Base-by-base conservation (phyloP, 2,888 invertebrate genomes). In the Oithona nana region DNA sequence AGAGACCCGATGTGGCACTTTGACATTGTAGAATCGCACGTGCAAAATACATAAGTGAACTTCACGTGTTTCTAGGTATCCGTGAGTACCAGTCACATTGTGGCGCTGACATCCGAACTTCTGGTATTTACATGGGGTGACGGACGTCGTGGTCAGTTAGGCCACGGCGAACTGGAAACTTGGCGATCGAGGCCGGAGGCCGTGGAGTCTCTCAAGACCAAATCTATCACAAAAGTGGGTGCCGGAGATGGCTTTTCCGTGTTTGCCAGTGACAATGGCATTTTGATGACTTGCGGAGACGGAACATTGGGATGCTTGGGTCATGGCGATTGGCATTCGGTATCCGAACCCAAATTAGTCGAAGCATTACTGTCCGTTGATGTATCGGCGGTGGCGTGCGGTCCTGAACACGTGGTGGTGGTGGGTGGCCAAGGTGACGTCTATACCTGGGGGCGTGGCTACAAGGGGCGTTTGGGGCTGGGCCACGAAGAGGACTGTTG, bases 121-220 rank as follows among this genome's bases (percentile, higher is more conserved):
- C 73, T 78, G 48, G 81, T 82, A 1, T 84, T 79, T 69, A 77
- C 80, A 0, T 84, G 84, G 83, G 84, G 84, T 22, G 79, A 80
- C 68, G 82, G 82, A 24, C 71, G 73, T 6, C 75, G 77, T 68
- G 84, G 84, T 0, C 83, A 84, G 70, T 72, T 85, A 56, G 84
- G 82, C 0, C 74, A 78, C 50, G 77, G 76, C 28, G 72, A 74
- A 4, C 29, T 62, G 8, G 75, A 76, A 65, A 71, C 73, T 1
- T 79, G 77, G 74, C 74, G 75, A 64, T 75, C 75, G 55, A 76
- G 76, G 68, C 83, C 84, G 0, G 75, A 74, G 55, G 74, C 78
- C 63, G 78, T 83, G 55, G 79, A 81, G 66, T 75, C 77, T 28
- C 73, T 84, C 20, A 75, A 78, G 65, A 80, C 79, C 55, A 81